These are phyloP conservation scores for Micromussa lordhowensis DNA, from an alignment of 92 coral and sea anemone genomes.

Conservation along the genomic window DNA sequence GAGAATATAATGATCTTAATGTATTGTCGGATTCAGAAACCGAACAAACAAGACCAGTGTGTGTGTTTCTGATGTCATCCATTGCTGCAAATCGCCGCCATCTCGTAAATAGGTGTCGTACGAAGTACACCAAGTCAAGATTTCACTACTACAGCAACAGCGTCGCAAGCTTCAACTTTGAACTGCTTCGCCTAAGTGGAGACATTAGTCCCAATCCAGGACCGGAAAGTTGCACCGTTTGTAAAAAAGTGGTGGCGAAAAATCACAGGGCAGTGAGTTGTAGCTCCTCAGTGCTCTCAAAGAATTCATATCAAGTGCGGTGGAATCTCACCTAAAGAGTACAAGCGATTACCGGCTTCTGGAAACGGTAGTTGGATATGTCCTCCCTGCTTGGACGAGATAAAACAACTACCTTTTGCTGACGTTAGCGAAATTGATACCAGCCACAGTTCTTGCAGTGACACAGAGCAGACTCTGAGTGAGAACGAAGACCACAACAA, in stretches of 20 bases:
- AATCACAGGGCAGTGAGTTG: constrained; percentile 35
- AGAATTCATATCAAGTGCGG: constrained; percentile 50
- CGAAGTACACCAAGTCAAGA: constrained; percentile 19
- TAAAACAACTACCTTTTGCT: constrained; percentile 19
- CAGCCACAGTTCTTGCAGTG: constrained; percentile 34
- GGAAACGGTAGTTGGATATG: constrained; percentile 12
- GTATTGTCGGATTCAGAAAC: constrained; percentile 18
- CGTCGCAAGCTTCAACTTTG: constrained; percentile 14
- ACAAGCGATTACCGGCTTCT: constrained; percentile 32
- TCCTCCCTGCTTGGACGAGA: constrained; percentile 18
- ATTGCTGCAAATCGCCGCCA: constrained; percentile 27
- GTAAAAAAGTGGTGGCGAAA: constrained; percentile 15
- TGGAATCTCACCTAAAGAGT: constrained; percentile 35
- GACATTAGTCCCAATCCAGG: constrained; percentile 33
- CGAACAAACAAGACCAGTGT: neutral
- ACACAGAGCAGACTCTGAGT: constrained; percentile 21
- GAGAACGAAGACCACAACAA: constrained; percentile 38
- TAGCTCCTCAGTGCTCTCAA: constrained; percentile 6
- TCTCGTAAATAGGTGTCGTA: constrained; percentile 15
- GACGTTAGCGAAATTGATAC: constrained; percentile 24
- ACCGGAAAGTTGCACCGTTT: constrained; percentile 35
- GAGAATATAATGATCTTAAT: constrained; percentile 9
- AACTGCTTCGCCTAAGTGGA: constrained; percentile 12
- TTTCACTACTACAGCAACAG: constrained; percentile 24
- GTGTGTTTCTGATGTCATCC: constrained; percentile 22